These are phyloP conservation scores for Notechis scutatus DNA, from an alignment of 2,113 vertebrate species.

Conservation along the genomic window DNA sequence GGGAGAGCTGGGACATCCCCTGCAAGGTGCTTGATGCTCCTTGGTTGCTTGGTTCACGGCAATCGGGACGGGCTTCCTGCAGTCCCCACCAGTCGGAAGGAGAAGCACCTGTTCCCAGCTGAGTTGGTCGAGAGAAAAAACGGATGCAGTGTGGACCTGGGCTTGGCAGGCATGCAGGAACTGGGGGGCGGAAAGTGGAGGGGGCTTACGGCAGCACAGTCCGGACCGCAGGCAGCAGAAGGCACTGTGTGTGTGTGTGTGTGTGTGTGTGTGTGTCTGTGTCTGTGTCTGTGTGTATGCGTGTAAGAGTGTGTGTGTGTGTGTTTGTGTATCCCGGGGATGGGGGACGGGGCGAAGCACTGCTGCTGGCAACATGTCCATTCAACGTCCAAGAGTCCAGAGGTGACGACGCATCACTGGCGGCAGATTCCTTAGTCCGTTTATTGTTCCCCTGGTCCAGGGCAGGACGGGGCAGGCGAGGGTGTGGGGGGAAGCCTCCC, in stretches of 20 bases:
- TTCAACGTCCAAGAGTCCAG: slow-evolving; percentile 17
- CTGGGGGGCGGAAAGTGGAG: not conserved
- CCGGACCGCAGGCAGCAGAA: slow-evolving; percentile 30
- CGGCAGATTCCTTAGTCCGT: slow-evolving; percentile 28
- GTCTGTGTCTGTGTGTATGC: slow-evolving; percentile 2
- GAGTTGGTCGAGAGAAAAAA: not conserved
- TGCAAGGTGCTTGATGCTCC: slow-evolving; percentile 24
- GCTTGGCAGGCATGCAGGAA: slow-evolving; percentile 25
- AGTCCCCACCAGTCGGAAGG: not conserved
- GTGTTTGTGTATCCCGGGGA: not conserved
- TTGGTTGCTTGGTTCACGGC: slow-evolving; percentile 8
- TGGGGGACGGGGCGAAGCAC: not conserved
- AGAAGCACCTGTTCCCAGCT: not conserved
- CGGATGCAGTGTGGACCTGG: slow-evolving; percentile 1
- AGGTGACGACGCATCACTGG: slow-evolving; percentile 27
- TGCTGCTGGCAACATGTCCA: slow-evolving; percentile 19
- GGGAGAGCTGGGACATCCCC: not conserved
- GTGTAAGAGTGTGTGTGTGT: not conserved
- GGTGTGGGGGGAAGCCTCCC: not conserved
- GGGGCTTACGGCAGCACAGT: slow-evolving; percentile 18
- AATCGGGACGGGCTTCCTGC: slow-evolving; percentile 3
- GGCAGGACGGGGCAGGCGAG: not conserved
- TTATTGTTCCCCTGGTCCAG: slow-evolving; percentile 29
- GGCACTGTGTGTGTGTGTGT: slow-evolving; percentile 32
- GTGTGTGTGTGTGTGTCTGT: slow-evolving; percentile 14